phyloP scores from a whole-genome alignment of 2,797 vertebrate species.

The Chelmon rostratus region DNA sequence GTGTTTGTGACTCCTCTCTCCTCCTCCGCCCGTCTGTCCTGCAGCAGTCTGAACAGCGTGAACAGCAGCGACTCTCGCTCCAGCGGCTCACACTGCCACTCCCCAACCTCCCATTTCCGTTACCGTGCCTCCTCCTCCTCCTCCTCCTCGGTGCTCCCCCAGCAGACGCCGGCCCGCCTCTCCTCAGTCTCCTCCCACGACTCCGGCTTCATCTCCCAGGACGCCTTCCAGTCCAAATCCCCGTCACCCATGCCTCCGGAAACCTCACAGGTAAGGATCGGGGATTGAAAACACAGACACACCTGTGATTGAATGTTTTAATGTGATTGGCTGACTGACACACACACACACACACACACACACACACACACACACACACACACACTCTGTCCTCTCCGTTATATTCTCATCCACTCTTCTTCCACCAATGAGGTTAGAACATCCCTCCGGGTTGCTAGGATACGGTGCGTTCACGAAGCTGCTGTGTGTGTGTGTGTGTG shows the following conservation, averaged over 20 bases:
- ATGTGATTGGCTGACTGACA: too few species aligned
- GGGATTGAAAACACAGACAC: not conserved
- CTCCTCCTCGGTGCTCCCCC: conserved; percentile 86
- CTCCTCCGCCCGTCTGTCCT: conserved; percentile 28
- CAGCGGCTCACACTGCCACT: conserved; percentile 95
- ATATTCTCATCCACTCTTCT: not conserved
- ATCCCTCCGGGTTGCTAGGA: conserved; percentile 31
- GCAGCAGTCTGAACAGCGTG: conserved; percentile 96
- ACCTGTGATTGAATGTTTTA: not conserved
- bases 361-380: not conserved
- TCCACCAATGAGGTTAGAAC: not conserved
- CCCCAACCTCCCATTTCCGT: conserved; percentile 94
- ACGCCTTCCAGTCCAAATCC: conserved; percentile 94
- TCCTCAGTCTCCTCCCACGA: conserved; percentile 96
- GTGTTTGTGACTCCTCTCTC: too few species aligned
- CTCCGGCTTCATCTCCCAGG: conserved; percentile 95
- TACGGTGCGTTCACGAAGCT: not conserved
- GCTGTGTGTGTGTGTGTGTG: not conserved
- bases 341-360: too few species aligned
- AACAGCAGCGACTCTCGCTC: conserved; percentile 96
- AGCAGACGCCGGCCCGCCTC: conserved; percentile 86
- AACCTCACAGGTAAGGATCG: conserved; percentile 69
- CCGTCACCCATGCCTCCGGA: conserved; percentile 95
- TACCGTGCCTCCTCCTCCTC: conserved; percentile 90
- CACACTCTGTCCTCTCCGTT: not conserved